Evolutionary conservation across 1,140 invertebrate species (phyloP).

Genomic region (Drosophila sechellia): DNA sequence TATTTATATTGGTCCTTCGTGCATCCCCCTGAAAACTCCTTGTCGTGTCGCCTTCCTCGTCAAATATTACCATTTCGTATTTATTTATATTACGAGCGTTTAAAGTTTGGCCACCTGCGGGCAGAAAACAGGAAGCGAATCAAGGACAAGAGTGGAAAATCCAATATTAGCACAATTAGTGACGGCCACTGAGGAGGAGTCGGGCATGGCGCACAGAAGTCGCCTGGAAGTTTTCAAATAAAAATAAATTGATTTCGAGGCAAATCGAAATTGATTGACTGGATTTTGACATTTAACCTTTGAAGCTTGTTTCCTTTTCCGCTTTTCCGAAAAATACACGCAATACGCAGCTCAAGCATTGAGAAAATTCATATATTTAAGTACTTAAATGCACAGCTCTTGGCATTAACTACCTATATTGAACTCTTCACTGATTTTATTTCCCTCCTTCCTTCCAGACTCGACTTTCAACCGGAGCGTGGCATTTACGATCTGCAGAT

Average conservation of each 20-base stretch:
- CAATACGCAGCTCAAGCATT: not conserved
- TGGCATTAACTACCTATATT: too few relatives aligned
- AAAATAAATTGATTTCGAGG: slow-evolving; percentile 66
- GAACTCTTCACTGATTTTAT: not conserved
- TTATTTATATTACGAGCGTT: slow-evolving; percentile 78
- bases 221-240: slow-evolving; percentile 53
- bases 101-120: slow-evolving; percentile 78
- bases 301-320: slow-evolving; percentile 1
- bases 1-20: slow-evolving; percentile 63
- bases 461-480: slow-evolving; percentile 90
- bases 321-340: not conserved
- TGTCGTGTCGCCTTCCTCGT: slow-evolving; percentile 1
- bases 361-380: not conserved
- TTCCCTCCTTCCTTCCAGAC: slow-evolving; percentile 85
- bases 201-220: not conserved
- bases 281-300: slow-evolving; percentile 14
- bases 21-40: not conserved
- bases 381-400: not conserved
- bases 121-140: slow-evolving; percentile 38
- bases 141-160: slow-evolving; percentile 54
- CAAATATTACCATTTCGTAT: slow-evolving; percentile 79
- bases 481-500: slow-evolving; percentile 95
- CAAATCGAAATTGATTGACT: slow-evolving; percentile 25
- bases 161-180: slow-evolving; percentile 81
- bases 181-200: slow-evolving; percentile 22